phyloP scores from a whole-genome alignment of 2,888 invertebrate genomes.

The Chironomus tentans region DNA sequence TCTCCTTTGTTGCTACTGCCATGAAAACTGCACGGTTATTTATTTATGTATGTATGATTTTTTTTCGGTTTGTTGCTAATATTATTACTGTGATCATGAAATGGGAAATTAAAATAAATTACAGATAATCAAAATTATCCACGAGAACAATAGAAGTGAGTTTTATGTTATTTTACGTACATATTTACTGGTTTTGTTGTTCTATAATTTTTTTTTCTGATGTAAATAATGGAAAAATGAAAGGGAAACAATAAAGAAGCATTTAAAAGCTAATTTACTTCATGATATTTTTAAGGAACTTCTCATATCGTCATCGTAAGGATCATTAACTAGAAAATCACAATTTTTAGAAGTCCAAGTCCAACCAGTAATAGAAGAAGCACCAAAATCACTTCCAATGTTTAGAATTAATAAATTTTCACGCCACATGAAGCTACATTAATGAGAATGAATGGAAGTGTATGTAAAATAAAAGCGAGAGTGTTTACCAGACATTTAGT shows the following conservation, averaged over 20 bases:
- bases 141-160: slow-evolving; percentile 8
- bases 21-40: too few species aligned
- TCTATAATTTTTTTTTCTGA: too few species aligned
- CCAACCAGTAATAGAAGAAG: not conserved
- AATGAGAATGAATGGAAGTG: not conserved
- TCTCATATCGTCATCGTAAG: not conserved
- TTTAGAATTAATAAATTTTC: not conserved
- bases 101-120: not conserved
- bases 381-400: not conserved
- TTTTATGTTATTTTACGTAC: not conserved
- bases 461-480: not conserved
- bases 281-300: too few species aligned
- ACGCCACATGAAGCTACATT: not conserved
- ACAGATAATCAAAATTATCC: slow-evolving; percentile 14
- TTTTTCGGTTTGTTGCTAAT: too few species aligned
- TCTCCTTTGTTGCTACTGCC: not conserved
- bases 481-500: not conserved
- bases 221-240: not conserved
- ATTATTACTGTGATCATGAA: not conserved
- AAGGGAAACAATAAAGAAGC: not conserved
- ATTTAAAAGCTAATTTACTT: too few species aligned
- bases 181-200: too few species aligned
- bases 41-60: too few species aligned
- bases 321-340: not conserved
- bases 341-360: not conserved